Base-by-base conservation (phyloP, 2,888 invertebrate species). In the Phragmatobia fuliginosa region DNA sequence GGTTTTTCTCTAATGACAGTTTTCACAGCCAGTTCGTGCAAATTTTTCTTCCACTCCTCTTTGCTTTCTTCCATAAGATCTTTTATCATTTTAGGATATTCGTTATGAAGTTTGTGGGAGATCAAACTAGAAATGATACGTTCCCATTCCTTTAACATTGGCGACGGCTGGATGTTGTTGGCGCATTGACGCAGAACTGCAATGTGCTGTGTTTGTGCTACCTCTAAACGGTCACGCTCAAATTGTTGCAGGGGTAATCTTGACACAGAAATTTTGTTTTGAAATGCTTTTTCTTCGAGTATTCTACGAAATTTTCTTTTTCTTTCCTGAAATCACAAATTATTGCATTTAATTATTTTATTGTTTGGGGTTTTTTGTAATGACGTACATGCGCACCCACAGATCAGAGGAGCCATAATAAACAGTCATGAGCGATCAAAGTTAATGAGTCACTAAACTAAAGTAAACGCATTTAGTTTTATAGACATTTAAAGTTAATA, bases 11-110 rank as follows among this genome's bases (percentile, higher is more conserved):
- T 94, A 25, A 97, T 94, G 68, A 97, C 96, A 45, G 96, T 96
- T 82, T 96, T 96, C 62, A 97, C 96, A 18, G 97, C 97, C 49
- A 96, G 95, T 1, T 95, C 91, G 77, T 97, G 96, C 68, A 97
- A 95, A 64, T 96, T 92, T 31, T 90, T 90, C 78, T 96, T 93
- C 92, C 96, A 97, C 78, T 96, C 96, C 0, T 84, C 84, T 79
- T 96, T 94, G 61, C 95, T 95, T 82, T 97, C 96, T 6, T 90
- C 82, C 71, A 97, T 92, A 31, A 96, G 91, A 11, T 89, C 91
- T 38, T 95, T 92, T 52, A 96, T 92, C 1, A 96, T 83, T 36
- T 92, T 87, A 0, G 96, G 95, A 85, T 95, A 97, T 60, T 95
- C 94, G 38, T 89, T 89, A 71, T 96, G 95, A n/a, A 97, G 88